Conservation (phyloP, 1,140 invertebrate genomes). For the Trinorchestia longiramus region DNA sequence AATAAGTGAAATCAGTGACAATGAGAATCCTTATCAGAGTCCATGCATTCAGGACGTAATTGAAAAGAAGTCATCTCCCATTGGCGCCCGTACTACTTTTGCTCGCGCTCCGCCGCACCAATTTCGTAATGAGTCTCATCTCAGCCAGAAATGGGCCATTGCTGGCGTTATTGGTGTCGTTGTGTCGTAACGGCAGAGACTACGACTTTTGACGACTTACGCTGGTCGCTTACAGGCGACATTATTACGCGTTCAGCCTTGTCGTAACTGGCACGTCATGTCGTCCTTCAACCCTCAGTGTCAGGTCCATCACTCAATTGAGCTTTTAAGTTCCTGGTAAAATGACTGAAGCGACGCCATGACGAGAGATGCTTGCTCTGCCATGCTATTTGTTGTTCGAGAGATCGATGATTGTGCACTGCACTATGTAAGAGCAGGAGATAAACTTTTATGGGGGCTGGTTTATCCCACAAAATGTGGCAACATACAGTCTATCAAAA, state of each 20-base stretch:
- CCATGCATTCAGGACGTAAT: background rate
- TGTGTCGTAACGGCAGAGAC: background rate
- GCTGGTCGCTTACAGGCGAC: background rate
- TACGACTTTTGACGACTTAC: conserved; percentile 37
- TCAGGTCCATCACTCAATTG: background rate
- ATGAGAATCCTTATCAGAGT: background rate
- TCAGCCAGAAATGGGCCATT: conserved; percentile 29
- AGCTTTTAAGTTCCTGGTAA: background rate
- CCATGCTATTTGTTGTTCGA: background rate
- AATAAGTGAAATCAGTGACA: background rate
- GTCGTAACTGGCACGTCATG: background rate
- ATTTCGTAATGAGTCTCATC: conserved; percentile 35
- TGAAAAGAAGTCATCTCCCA: background rate
- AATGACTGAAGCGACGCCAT: background rate
- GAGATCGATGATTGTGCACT: background rate
- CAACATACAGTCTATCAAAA: background rate
- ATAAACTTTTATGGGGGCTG: background rate
- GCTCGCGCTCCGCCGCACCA: background rate
- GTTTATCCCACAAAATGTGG: background rate
- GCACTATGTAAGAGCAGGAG: background rate
- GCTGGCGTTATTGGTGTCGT: conserved; percentile 6
- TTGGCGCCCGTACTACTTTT: background rate
- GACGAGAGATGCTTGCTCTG: too few species aligned
- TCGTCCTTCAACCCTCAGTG: background rate
- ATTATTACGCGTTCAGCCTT: background rate